Evolutionary conservation across 2,113 vertebrate genomes (phyloP).

Genomic region (Tragelaphus imberbis): DNA sequence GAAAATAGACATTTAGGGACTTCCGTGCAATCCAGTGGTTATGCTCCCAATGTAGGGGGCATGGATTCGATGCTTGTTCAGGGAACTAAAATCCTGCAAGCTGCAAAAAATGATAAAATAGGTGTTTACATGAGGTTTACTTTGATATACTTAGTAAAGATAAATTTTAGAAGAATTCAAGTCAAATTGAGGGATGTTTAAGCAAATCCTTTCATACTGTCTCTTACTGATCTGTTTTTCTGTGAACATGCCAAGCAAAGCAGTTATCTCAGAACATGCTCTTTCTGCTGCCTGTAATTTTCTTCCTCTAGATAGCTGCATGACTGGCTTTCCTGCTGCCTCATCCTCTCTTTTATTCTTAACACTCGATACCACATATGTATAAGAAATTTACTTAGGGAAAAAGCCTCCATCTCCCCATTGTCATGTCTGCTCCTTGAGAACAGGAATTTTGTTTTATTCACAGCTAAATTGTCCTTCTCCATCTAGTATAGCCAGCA

Average conservation of each 20-base stretch:
- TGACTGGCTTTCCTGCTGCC: background rate
- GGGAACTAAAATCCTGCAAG: background rate
- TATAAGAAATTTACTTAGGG: background rate
- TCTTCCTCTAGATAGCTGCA: background rate
- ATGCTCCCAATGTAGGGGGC: background rate
- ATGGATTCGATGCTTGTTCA: background rate
- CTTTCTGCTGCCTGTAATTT: background rate
- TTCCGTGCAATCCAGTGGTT: background rate
- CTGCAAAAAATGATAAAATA: background rate
- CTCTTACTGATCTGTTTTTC: background rate
- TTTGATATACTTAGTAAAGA: background rate
- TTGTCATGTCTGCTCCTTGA: background rate
- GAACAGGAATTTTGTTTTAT: background rate
- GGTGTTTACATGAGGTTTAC: background rate
- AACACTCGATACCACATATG: background rate
- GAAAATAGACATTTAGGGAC: background rate
- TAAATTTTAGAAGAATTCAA: background rate
- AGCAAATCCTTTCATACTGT: background rate
- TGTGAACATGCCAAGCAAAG: background rate
- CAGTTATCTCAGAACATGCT: background rate
- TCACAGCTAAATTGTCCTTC: background rate
- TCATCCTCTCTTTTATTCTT: background rate
- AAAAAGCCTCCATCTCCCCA: background rate
- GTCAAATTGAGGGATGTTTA: background rate
- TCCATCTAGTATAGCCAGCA: background rate